phyloP scores from a whole-genome alignment of 2,888 invertebrate genomes.

The Idaea dimidiata region DNA sequence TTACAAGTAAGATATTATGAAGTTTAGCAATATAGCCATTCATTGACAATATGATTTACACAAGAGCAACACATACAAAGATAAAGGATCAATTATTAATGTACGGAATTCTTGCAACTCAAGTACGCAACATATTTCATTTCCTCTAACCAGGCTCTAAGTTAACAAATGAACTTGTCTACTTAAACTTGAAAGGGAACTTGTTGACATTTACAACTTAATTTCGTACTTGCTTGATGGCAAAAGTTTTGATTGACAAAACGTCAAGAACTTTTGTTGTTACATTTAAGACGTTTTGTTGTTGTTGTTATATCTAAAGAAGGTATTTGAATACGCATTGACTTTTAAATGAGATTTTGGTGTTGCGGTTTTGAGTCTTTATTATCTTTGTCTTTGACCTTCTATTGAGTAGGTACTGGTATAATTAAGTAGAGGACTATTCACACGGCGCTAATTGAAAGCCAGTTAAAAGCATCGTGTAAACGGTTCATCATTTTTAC shows the following conservation, averaged over 20 bases:
- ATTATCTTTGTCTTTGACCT: neutral
- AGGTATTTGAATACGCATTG: neutral
- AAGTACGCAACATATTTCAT: too few relatives aligned
- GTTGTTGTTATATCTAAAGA: neutral
- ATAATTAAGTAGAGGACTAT: too few relatives aligned
- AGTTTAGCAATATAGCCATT: too few relatives aligned
- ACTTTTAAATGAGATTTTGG: neutral
- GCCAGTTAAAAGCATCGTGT: too few relatives aligned
- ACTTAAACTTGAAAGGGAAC: slow-evolving; percentile 6
- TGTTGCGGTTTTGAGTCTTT: neutral
- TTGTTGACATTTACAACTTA: slow-evolving; percentile 22
- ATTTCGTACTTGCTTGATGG: slow-evolving; percentile 35
- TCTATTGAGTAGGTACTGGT: too few relatives aligned
- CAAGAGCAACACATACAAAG: too few relatives aligned
- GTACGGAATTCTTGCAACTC: too few relatives aligned
- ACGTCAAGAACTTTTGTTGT: slow-evolving; percentile 16
- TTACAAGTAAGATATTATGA: too few relatives aligned
- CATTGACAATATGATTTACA: too few relatives aligned
- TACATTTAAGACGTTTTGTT: neutral
- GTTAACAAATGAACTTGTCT: neutral
- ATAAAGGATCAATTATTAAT: too few relatives aligned
- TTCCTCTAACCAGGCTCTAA: neutral
- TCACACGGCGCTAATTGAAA: too few relatives aligned
- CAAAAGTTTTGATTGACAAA: slow-evolving; percentile 48
- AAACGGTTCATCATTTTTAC: too few relatives aligned